Conservation (phyloP, 1,140 invertebrate species). For the Hermatobates lingyangjiaoensis region DNA sequence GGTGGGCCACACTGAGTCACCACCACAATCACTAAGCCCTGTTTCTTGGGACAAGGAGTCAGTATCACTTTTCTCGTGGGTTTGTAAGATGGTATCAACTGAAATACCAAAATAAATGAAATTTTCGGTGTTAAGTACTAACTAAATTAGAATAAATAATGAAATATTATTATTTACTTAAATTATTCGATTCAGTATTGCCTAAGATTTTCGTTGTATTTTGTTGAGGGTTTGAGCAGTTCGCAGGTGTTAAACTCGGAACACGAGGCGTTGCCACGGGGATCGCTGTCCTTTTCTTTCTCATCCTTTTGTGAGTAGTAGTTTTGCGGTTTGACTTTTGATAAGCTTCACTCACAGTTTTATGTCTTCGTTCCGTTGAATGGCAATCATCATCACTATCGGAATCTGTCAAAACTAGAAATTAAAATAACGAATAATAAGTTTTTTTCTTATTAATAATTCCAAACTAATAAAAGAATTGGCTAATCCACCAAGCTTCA, state of each 20-base stretch:
- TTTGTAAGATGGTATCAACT: background rate
- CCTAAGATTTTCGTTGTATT: too few species aligned
- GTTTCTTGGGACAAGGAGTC: constrained; percentile 6
- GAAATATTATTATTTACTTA: background rate
- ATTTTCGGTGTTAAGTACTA: background rate
- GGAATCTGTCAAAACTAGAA: constrained; percentile 57
- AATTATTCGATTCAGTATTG: background rate
- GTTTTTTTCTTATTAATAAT: background rate
- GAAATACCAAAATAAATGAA: background rate
- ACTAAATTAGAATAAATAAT: background rate
- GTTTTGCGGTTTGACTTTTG: constrained; percentile 46
- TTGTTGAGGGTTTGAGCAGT: constrained; percentile 4
- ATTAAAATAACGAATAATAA: constrained; percentile 11
- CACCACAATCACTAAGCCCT: constrained; percentile 24
- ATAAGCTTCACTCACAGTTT: constrained; percentile 41
- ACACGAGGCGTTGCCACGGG: constrained; percentile 71
- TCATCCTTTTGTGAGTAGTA: constrained; percentile 54
- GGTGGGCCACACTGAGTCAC: constrained; percentile 10
- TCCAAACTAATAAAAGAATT: too few species aligned
- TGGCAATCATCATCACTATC: constrained; percentile 58
- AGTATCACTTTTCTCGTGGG: constrained; percentile 4
- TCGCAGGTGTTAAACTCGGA: constrained; percentile 24
- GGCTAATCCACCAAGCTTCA: too few species aligned
- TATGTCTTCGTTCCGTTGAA: constrained; percentile 46
- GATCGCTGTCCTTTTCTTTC: constrained; percentile 54